phyloP scores from a whole-genome alignment of 2,888 invertebrate species.

The Oasisia sp. region DNA sequence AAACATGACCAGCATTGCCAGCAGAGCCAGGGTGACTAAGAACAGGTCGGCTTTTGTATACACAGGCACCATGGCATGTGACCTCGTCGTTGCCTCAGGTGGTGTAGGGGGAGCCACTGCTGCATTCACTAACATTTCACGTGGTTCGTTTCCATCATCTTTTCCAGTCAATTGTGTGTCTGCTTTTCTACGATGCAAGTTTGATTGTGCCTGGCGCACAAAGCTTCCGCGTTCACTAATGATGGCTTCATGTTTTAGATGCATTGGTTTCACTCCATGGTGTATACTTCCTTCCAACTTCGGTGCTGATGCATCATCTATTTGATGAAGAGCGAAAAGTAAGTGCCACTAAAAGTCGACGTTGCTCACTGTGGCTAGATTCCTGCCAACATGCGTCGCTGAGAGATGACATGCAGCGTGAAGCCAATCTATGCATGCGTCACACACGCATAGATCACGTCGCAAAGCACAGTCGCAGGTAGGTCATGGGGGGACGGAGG shows the following conservation, averaged over 20 bases:
- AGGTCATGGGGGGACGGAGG: neutral
- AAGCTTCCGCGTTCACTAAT: neutral
- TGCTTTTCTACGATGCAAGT: neutral
- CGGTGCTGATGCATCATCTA: neutral
- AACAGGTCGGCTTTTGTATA: neutral
- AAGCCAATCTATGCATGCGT: neutral
- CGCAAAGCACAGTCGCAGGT: slow-evolving; percentile 13
- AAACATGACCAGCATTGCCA: neutral
- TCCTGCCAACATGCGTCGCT: neutral
- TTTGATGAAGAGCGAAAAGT: neutral
- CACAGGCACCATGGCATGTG: neutral
- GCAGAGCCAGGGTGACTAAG: neutral
- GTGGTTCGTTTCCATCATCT: neutral
- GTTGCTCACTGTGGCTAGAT: neutral
- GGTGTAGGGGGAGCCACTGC: neutral
- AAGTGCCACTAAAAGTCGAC: neutral
- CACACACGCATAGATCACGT: slow-evolving; percentile 7
- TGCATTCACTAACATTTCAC: neutral
- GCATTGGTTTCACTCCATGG: neutral
- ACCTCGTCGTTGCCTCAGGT: neutral
- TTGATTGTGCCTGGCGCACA: neutral
- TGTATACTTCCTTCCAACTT: neutral
- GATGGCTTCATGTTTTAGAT: neutral
- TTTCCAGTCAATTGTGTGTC: neutral
- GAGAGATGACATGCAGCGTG: neutral